Evolutionary conservation across 2,888 invertebrate species (phyloP).

Genomic region (Oxycera nigricornis): DNA sequence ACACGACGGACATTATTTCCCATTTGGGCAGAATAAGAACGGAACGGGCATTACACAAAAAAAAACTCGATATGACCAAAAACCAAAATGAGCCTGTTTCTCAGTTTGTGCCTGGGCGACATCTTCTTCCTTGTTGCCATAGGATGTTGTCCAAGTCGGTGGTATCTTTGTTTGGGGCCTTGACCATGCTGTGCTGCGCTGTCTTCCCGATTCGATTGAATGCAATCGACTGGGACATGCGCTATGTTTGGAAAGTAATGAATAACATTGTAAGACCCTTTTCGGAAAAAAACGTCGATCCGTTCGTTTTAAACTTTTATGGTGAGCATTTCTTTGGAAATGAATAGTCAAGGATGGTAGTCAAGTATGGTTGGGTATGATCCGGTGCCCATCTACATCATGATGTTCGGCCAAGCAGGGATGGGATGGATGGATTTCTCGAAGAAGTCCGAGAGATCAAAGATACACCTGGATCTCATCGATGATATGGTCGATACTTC

Average conservation of each 20-base stretch:
- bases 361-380: neutral
- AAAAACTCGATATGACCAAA: slow-evolving; percentile 29
- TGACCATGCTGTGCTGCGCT: neutral
- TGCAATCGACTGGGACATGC: neutral
- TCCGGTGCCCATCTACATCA: neutral
- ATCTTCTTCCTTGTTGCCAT: slow-evolving; percentile 23
- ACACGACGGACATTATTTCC: neutral
- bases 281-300: slow-evolving; percentile 25
- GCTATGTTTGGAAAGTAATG: slow-evolving; percentile 37
- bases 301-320: slow-evolving; percentile 19
- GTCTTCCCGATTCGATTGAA: slow-evolving; percentile 8
- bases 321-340: slow-evolving; percentile 23
- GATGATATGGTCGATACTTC: too few species aligned
- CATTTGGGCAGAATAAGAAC: slow-evolving; percentile 9
- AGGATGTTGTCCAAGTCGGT: neutral
- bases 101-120: neutral
- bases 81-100: slow-evolving; percentile 8
- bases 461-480: too few species aligned
- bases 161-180: neutral
- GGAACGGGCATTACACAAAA: slow-evolving; percentile 33
- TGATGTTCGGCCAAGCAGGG: neutral
- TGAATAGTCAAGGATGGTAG: neutral
- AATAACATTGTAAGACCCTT: slow-evolving; percentile 33
- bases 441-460: neutral
- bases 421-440: neutral